A percentile compares a stretch with the other conserved stretches of the same genome.
phyloP scores from a whole-genome alignment of 2,888 invertebrate genomes.

The Proisotoma minuta region DNA sequence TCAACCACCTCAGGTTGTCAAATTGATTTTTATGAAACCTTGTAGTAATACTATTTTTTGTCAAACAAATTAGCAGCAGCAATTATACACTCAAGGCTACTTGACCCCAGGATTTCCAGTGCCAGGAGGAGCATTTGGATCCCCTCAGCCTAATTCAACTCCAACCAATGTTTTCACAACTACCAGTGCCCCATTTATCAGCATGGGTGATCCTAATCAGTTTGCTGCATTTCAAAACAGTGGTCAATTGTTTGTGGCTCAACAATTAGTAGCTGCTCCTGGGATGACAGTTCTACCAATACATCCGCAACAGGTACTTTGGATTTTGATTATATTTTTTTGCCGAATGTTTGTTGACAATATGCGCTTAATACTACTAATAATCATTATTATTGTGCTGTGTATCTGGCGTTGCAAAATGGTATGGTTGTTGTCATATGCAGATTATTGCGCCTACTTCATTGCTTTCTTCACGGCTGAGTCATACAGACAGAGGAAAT shows the following conservation, averaged over 20 bases:
- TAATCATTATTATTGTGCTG: too few species aligned
- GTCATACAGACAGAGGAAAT: too few species aligned
- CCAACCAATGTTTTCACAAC: slow-evolving; percentile 28
- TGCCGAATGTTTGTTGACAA: too few species aligned
- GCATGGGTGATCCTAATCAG: slow-evolving; percentile 29
- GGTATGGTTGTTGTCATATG: too few species aligned
- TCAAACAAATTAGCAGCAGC: slow-evolving; percentile 36
- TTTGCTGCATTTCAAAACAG: slow-evolving; percentile 29
- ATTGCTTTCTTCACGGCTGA: too few species aligned
- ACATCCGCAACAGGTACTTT: slow-evolving; percentile 40
- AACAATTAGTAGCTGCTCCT: slow-evolving; percentile 33
- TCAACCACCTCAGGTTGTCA: slow-evolving; percentile 33
- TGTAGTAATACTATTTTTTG: neutral
- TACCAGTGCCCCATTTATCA: slow-evolving; percentile 24
- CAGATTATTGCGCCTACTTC: too few species aligned
- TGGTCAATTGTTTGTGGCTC: slow-evolving; percentile 31
- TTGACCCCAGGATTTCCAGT: slow-evolving; percentile 41
- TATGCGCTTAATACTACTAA: too few species aligned
- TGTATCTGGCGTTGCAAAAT: too few species aligned
- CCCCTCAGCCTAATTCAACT: slow-evolving; percentile 27
- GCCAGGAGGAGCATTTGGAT: slow-evolving; percentile 32
- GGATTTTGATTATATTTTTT: too few species aligned
- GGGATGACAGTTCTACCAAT: slow-evolving; percentile 36
- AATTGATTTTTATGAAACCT: neutral
- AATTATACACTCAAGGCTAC: slow-evolving; percentile 39